Conservation (phyloP, 2,113 vertebrate genomes). For the Athene noctua region DNA sequence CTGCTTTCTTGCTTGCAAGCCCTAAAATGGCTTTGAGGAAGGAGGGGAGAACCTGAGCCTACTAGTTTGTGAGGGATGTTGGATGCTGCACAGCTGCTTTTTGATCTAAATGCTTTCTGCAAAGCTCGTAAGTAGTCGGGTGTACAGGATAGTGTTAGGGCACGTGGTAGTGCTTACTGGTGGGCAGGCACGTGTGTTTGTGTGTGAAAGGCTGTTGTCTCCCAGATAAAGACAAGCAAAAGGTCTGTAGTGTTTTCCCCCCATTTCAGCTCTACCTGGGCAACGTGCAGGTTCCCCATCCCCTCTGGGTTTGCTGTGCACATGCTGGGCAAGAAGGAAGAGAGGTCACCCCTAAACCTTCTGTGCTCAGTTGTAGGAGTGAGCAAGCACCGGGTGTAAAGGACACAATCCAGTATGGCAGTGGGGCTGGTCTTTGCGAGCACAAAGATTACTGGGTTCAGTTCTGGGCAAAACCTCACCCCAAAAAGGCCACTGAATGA, state of each 20-base stretch:
- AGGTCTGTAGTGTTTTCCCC: no score
- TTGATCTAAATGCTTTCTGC: neutral
- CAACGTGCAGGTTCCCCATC: neutral
- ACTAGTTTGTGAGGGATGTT: neutral
- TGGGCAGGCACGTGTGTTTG: no score
- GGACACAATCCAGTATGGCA: neutral
- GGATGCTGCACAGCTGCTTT: neutral
- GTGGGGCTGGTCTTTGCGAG: neutral
- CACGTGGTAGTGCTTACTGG: neutral
- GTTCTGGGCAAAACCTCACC: no score
- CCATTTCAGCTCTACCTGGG: neutral
- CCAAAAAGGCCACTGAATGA: no score
- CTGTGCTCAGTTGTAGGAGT: neutral
- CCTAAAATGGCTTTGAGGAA: neutral
- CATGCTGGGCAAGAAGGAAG: neutral
- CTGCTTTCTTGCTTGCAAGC: neutral
- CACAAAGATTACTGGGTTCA: neutral
- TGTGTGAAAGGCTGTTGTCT: neutral
- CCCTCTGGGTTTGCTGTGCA: neutral
- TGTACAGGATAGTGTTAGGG: neutral
- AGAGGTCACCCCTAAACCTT: neutral
- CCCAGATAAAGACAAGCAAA: neutral
- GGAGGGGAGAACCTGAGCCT: neutral
- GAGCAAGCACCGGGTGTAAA: neutral
- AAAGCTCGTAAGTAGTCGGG: fast-evolving